Percentiles rank a stretch among this genome's conserved stretches.
Conservation (phyloP, 2,797 vertebrate species). For the Lutjanus argentimaculatus region DNA sequence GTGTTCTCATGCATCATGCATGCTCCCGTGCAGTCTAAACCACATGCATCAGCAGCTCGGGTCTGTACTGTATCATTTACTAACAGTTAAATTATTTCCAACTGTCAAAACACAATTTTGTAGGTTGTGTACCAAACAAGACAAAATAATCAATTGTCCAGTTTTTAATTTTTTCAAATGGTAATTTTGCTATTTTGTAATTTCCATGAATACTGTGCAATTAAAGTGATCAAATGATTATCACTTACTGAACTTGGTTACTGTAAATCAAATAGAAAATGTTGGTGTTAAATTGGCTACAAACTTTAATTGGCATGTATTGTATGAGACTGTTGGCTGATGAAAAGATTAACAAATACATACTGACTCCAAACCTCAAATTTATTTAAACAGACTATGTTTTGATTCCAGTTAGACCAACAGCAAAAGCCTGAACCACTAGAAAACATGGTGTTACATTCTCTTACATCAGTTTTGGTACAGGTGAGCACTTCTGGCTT, state of each 20-base stretch:
- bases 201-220: neutral
- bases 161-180: slow-evolving; percentile 1
- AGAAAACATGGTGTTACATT: no score
- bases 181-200: neutral
- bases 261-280: no score
- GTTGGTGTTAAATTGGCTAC: no score
- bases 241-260: neutral
- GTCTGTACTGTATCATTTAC: slow-evolving; percentile 13
- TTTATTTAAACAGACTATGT: no score
- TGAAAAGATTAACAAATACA: no score
- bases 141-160: neutral
- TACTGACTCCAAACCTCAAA: no score
- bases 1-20: neutral
- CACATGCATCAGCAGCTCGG: slow-evolving; percentile 2
- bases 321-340: no score
- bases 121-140: slow-evolving; percentile 10
- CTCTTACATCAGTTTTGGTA: no score
- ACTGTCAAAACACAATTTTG: slow-evolving; percentile 36
- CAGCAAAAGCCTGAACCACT: no score
- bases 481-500: no score
- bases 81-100: slow-evolving; percentile 27
- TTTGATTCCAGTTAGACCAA: no score
- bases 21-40: slow-evolving; percentile 3
- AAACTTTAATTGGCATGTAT: no score
- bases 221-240: neutral